Conservation (phyloP, 1,140 invertebrate species). For the Epicauta chinensis region DNA sequence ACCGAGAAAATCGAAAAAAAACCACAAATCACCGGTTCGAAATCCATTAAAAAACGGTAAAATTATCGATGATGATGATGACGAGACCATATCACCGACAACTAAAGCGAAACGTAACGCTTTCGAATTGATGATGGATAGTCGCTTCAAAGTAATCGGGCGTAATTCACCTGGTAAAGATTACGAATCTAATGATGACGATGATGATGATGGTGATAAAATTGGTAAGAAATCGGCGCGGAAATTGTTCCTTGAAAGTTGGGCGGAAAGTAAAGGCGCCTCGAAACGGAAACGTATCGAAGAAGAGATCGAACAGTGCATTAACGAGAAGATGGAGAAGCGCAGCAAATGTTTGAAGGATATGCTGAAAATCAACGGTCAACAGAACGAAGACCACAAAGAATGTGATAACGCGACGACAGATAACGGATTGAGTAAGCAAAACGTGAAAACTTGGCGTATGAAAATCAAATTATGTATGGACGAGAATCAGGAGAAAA, state of each 20-base stretch:
- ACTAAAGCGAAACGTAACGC: conserved; percentile 42
- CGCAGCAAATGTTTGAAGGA: conserved; percentile 49
- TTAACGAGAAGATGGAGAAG: conserved; percentile 50
- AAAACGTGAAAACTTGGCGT: conserved; percentile 6
- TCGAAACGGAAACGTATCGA: conserved; percentile 50
- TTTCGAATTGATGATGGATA: conserved; percentile 58
- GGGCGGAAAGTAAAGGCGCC: conserved; percentile 51
- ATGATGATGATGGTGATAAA: conserved; percentile 46
- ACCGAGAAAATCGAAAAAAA: too few relatives aligned
- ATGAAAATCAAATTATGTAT: conserved; percentile 12
- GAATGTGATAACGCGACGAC: conserved; percentile 5
- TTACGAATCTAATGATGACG: conserved; percentile 29
- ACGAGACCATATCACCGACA: too few relatives aligned
- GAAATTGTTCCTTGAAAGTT: conserved; percentile 40
- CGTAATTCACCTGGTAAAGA: conserved; percentile 54
- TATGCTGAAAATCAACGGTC: conserved; percentile 39
- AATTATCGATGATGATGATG: too few relatives aligned
- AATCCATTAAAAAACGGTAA: too few relatives aligned
- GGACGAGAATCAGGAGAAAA: conserved; percentile 12
- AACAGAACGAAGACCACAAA: conserved; percentile 9
- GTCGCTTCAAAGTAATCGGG: conserved; percentile 53
- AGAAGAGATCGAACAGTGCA: conserved; percentile 44
- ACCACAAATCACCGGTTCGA: too few relatives aligned
- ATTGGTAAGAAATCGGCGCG: conserved; percentile 42
- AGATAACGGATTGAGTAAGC: conserved; percentile 3